Conservation (phyloP, 2,113 vertebrate genomes). For the Brienomyrus longianalis region DNA sequence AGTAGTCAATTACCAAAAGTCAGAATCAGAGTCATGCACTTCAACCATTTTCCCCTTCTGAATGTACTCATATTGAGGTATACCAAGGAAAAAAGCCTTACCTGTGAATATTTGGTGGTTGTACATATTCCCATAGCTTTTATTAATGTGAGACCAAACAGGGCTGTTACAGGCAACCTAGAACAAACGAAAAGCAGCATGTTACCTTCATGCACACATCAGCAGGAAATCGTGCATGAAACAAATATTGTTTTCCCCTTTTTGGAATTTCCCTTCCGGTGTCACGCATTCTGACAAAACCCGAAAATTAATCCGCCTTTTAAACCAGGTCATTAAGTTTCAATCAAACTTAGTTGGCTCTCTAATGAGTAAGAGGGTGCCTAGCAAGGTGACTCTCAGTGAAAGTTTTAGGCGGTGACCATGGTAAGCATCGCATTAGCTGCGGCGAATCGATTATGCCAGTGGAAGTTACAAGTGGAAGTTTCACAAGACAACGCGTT, state of each 20-base stretch:
- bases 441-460: constrained; percentile 74
- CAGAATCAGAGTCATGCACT: not conserved
- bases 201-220: constrained; percentile 51
- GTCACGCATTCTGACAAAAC: not conserved
- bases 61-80: not conserved
- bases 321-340: not conserved
- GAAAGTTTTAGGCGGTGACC: constrained; percentile 39
- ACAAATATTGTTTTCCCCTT: not conserved
- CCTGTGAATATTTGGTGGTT: constrained; percentile 69
- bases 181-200: constrained; percentile 33
- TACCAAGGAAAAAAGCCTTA: constrained; percentile 51
- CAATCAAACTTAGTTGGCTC: not conserved
- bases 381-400: constrained; percentile 28
- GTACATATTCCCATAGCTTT: constrained; percentile 68
- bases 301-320: not conserved
- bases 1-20: not conserved
- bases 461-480: constrained; percentile 68
- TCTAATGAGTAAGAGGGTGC: not conserved
- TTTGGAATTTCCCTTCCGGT: not conserved
- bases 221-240: not conserved
- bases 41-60: not conserved
- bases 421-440: constrained; percentile 47
- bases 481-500: constrained; percentile 70
- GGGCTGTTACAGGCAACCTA: constrained; percentile 78
- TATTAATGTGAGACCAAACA: constrained; percentile 71